Conservation (phyloP, 2,113 vertebrate genomes). For the Ptilonorhynchus violaceus region DNA sequence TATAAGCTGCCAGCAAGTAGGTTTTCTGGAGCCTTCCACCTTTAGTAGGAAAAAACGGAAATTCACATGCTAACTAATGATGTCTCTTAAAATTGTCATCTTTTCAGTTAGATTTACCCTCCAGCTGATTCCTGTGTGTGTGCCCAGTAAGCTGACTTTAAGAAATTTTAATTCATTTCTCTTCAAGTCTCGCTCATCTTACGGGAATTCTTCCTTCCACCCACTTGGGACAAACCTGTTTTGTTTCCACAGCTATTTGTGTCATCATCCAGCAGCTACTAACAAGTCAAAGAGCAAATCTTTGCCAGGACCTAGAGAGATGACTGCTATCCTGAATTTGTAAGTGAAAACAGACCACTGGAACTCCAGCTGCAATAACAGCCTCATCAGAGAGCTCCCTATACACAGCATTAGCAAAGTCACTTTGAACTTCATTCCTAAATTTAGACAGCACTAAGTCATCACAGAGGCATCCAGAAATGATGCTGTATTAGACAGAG, state of each 20-base stretch:
- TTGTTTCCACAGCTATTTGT: neutral
- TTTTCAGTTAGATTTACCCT: neutral
- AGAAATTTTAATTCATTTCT: neutral
- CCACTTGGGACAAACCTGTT: neutral
- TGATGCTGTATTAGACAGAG: neutral
- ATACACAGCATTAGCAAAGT: neutral
- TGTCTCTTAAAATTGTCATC: neutral
- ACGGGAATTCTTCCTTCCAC: neutral
- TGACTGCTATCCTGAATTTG: neutral
- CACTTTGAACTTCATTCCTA: neutral
- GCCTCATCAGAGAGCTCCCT: neutral
- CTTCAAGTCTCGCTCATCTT: neutral
- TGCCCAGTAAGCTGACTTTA: neutral
- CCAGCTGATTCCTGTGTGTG: neutral
- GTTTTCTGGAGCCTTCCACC: neutral
- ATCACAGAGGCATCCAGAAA: neutral
- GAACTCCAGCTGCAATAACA: neutral
- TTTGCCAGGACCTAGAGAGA: neutral
- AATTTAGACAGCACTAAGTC: constrained; percentile 5
- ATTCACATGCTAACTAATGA: neutral
- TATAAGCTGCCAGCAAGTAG: neutral
- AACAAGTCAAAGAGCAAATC: neutral
- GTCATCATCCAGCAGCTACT: neutral
- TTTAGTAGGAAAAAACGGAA: neutral
- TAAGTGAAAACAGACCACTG: neutral